Evolutionary conservation across 2,797 vertebrate species (phyloP).

Genomic region (Cynopterus sphinx): DNA sequence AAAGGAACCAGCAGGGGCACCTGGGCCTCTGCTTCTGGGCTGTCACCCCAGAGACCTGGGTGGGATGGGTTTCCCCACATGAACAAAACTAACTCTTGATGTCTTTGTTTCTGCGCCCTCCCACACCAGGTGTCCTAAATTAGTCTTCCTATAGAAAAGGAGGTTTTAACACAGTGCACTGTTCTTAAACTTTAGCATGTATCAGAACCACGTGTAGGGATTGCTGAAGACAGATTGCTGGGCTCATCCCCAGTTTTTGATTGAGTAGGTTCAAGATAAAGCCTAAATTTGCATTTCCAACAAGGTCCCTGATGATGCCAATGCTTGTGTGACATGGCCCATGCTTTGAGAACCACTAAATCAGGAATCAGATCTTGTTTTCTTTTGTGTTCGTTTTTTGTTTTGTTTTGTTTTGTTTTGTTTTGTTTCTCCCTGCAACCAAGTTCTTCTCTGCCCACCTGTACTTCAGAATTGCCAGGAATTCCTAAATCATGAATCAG

Average conservation of each 20-base stretch:
- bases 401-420: not conserved
- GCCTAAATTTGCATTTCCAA: not conserved
- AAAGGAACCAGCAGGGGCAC: slow-evolving; percentile 8
- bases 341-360: not conserved
- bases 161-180: not conserved
- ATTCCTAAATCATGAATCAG: slow-evolving; percentile 7
- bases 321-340: not conserved
- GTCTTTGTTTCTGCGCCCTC: not conserved
- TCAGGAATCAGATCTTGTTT: not conserved
- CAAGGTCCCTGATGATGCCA: not conserved
- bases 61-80: not conserved
- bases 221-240: not conserved
- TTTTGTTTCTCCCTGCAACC: not conserved
- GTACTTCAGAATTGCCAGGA: not conserved
- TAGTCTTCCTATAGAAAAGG: not conserved
- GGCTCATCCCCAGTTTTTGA: not conserved
- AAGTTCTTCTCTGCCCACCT: not conserved
- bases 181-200: not conserved
- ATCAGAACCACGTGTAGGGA: not conserved
- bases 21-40: not conserved
- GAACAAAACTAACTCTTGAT: not conserved
- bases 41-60: not conserved
- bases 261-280: not conserved
- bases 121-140: not conserved
- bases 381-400: not conserved